Evolutionary conservation across 2,888 invertebrate species (phyloP).

Genomic region (Punctoribates punctum): DNA sequence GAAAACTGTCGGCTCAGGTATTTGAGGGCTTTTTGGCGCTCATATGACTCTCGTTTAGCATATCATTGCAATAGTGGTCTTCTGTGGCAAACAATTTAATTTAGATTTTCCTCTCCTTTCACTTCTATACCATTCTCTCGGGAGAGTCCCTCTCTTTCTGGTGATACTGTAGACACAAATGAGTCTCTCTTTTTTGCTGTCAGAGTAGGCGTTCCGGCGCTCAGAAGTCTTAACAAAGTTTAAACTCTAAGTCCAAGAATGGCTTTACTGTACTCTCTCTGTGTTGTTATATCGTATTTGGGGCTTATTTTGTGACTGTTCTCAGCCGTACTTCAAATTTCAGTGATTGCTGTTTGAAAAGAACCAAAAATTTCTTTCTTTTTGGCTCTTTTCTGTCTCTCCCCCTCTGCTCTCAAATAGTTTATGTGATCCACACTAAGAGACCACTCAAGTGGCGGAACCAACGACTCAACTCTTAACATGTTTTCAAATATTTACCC

Average conservation of each 20-base stretch:
- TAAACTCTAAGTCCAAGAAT: conserved; percentile 10
- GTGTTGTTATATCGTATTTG: background rate
- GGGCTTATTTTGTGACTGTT: background rate
- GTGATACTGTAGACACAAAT: background rate
- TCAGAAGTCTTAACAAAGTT: conserved; percentile 21
- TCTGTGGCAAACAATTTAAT: conserved; percentile 33
- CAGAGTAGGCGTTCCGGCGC: conserved; percentile 22
- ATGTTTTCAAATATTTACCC: conserved; percentile 17
- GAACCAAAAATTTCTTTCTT: conserved; percentile 7
- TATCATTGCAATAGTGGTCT: conserved; percentile 19
- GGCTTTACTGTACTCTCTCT: background rate
- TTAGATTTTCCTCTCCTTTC: conserved; percentile 25
- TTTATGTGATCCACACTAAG: background rate
- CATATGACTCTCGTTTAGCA: background rate
- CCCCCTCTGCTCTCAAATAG: background rate
- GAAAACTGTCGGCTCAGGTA: background rate
- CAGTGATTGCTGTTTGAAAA: conserved; percentile 23
- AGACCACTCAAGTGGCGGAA: conserved; percentile 17
- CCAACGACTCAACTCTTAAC: background rate
- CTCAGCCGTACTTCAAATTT: conserved; percentile 30
- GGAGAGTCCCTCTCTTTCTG: conserved; percentile 22
- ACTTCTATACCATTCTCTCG: conserved; percentile 6
- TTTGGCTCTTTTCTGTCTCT: background rate
- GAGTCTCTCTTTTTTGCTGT: conserved; percentile 18
- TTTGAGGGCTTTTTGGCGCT: conserved; percentile 11